Percentiles rank a stretch among this genome's conserved stretches.
These are phyloP conservation scores for Tretioscincus oriximinensis DNA, from an alignment of 2,113 vertebrate genomes.

Conservation along the genomic window DNA sequence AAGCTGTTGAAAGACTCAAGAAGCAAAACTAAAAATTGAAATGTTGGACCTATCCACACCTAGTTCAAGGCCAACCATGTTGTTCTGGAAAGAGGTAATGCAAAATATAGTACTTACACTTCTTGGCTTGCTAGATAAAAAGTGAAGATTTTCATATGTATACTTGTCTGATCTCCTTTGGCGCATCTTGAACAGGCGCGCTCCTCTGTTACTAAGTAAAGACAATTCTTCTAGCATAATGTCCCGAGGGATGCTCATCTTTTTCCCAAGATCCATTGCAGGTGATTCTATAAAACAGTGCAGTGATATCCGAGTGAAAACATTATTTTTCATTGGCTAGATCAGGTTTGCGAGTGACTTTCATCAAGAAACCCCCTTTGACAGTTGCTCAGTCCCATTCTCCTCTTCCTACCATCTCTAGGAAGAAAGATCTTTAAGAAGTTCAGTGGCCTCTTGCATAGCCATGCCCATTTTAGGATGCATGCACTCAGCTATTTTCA, in stretches of 20 bases:
- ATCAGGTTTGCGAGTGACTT: not conserved
- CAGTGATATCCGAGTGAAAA: conserved; percentile 19
- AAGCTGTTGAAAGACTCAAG: too few species aligned
- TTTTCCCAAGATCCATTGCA: conserved; percentile 88
- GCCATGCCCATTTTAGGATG: not conserved
- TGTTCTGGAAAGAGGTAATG: not conserved
- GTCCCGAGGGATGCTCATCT: conserved; percentile 87
- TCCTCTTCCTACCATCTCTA: not conserved
- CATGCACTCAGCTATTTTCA: too few species aligned
- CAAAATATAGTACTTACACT: conserved; percentile 73
- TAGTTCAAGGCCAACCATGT: not conserved
- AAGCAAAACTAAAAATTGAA: too few species aligned
- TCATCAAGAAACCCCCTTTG: not conserved
- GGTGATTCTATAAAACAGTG: conserved; percentile 72
- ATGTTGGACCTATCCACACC: too few species aligned
- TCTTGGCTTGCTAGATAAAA: conserved; percentile 77
- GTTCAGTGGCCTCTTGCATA: not conserved
- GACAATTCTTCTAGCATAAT: conserved; percentile 98
- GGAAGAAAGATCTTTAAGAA: not conserved
- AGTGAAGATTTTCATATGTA: conserved; percentile 89
- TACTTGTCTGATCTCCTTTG: conserved; percentile 95
- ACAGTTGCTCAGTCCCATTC: not conserved
- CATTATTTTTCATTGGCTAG: not conserved
- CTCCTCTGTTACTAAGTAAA: conserved; percentile 87
- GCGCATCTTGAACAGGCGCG: conserved; percentile 93